phyloP scores from a whole-genome alignment of 35 echinoderm and acorn worm species.

The Antedon bifida region DNA sequence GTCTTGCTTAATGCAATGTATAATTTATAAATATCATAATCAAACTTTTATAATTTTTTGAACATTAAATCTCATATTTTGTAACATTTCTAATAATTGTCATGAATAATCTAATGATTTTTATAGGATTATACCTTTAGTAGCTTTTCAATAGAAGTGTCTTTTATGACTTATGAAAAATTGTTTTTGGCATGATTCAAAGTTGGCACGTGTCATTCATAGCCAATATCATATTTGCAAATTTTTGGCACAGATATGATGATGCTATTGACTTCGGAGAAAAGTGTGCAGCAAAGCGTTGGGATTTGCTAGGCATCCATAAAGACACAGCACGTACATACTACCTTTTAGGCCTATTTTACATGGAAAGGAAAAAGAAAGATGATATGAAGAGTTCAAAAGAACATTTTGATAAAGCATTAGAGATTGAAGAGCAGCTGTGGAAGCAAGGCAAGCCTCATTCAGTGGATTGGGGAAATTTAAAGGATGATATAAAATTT shows the following conservation, averaged over 20 bases:
- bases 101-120: too few relatives aligned
- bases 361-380: constrained; percentile 20
- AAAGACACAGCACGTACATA: constrained; percentile 66
- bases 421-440: constrained; percentile 67
- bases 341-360: constrained; percentile 64
- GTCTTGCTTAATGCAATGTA: too few relatives aligned
- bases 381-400: constrained; percentile 42
- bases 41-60: too few relatives aligned
- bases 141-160: too few relatives aligned
- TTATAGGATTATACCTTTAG: too few relatives aligned
- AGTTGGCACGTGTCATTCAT: neutral
- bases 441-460: constrained; percentile 82
- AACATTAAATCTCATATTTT: too few relatives aligned
- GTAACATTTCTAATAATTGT: too few relatives aligned
- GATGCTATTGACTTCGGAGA: constrained; percentile 57
- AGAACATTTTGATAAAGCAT: constrained; percentile 58
- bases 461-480: constrained; percentile 53
- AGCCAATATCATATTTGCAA: neutral
- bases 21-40: too few relatives aligned
- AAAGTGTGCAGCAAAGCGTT: constrained; percentile 52
- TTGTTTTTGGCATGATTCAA: neutral
- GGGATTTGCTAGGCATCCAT: constrained; percentile 27
- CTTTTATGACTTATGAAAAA: neutral
- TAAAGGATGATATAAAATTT: constrained; percentile 33
- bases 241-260: constrained; percentile 34